Evolutionary conservation across 2,113 vertebrate species (phyloP).

Genomic region (Cynocephalus volans): DNA sequence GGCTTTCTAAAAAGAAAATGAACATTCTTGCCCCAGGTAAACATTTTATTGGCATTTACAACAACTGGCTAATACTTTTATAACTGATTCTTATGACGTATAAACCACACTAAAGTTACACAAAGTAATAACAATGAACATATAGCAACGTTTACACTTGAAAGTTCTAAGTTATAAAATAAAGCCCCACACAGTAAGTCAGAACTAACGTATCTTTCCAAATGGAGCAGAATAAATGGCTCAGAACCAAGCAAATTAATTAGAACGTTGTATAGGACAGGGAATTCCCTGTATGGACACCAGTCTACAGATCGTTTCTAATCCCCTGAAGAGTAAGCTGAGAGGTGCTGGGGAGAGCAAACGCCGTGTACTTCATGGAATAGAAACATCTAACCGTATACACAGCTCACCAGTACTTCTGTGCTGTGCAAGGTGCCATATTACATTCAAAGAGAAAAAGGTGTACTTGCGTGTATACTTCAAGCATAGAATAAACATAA

Average conservation of each 20-base stretch:
- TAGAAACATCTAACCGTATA: conserved; percentile 24
- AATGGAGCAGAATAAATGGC: conserved; percentile 74
- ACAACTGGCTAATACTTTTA: conserved; percentile 84
- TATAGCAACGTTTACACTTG: neutral
- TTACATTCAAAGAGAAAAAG: conserved; percentile 74
- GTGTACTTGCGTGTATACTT: conserved; percentile 66
- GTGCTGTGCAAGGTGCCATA: conserved; percentile 86
- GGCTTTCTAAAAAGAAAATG: conserved; percentile 92
- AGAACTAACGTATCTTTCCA: conserved; percentile 74
- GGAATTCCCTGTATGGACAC: conserved; percentile 72
- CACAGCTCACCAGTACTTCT: conserved; percentile 79
- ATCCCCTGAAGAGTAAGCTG: conserved; percentile 71
- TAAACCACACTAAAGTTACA: neutral
- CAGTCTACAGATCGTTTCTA: conserved; percentile 80
- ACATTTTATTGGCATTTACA: conserved; percentile 89
- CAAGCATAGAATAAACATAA: conserved; percentile 80
- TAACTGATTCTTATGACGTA: conserved; percentile 84
- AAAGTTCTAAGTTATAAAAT: conserved; percentile 73
- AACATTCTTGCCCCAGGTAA: conserved; percentile 93
- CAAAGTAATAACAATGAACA: conserved; percentile 4
- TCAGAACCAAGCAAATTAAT: conserved; percentile 81
- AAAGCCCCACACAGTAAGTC: conserved; percentile 56
- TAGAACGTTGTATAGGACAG: conserved; percentile 84
- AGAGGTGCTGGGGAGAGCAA: conserved; percentile 76
- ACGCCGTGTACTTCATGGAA: conserved; percentile 40